Evolutionary conservation across 2,797 vertebrate species (phyloP).

Genomic region (Nannoperca obscura): DNA sequence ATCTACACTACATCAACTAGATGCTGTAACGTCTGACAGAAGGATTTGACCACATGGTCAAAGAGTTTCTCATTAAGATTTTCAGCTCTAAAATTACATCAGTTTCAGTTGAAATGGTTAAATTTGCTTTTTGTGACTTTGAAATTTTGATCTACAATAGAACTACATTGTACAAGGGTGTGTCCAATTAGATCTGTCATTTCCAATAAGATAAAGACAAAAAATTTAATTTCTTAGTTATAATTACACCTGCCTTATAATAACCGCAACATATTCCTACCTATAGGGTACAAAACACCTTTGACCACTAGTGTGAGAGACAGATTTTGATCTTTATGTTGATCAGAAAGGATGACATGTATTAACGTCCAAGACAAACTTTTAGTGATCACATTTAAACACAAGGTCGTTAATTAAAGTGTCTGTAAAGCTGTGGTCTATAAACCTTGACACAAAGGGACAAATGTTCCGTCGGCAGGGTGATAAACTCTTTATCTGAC

Average conservation of each 20-base stretch:
- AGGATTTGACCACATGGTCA: no score
- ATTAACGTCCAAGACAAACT: background rate
- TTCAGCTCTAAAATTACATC: no score
- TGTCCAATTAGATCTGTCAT: background rate
- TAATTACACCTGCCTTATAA: background rate
- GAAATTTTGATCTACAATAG: no score
- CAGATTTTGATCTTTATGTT: background rate
- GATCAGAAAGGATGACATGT: background rate
- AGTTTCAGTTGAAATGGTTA: no score
- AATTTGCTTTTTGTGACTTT: no score
- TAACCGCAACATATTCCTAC: background rate
- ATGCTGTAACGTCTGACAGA: no score
- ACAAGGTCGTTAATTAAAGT: background rate
- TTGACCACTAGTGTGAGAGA: background rate
- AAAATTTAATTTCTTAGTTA: background rate
- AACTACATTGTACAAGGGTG: no score
- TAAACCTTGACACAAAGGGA: conserved; percentile 4
- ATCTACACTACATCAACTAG: background rate
- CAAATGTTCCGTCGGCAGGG: background rate
- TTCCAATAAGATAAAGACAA: background rate
- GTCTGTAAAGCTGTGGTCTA: background rate
- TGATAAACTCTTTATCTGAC: conserved; percentile 6
- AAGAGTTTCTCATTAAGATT: no score
- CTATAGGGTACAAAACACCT: background rate
- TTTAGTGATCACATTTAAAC: background rate